phyloP scores from a whole-genome alignment of 2,888 invertebrate species.

The Merodon equestris region DNA sequence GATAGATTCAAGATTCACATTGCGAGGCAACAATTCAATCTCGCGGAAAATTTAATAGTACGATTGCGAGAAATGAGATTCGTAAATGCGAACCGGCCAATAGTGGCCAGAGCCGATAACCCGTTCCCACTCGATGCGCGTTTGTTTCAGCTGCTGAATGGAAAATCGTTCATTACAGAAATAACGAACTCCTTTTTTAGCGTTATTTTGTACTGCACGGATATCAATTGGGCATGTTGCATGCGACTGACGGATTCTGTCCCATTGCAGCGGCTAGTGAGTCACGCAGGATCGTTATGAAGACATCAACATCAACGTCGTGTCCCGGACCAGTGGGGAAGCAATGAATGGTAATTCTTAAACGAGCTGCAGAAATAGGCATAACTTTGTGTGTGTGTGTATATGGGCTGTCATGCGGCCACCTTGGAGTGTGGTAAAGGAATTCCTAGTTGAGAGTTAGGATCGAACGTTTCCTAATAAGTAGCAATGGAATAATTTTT shows the following conservation, averaged over 20 bases:
- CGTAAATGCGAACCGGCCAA: constrained; percentile 48
- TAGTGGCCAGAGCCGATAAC: background rate
- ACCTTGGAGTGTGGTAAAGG: constrained; percentile 64
- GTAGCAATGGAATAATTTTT: constrained; percentile 64
- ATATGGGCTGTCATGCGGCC: constrained; percentile 62
- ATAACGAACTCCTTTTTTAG: constrained; percentile 69
- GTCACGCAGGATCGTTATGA: constrained; percentile 69
- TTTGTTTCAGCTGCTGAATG: constrained; percentile 26
- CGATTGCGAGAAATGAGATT: constrained; percentile 65
- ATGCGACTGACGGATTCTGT: constrained; percentile 68
- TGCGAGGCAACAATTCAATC: constrained; percentile 66
- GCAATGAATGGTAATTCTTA: constrained; percentile 62
- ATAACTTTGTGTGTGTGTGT: background rate
- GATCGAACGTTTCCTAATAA: constrained; percentile 61
- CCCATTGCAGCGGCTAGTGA: constrained; percentile 67
- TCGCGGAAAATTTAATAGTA: constrained; percentile 64
- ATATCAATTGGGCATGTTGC: constrained; percentile 67
- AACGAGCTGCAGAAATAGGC: background rate
- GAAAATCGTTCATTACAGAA: constrained; percentile 68
- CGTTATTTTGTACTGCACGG: constrained; percentile 68
- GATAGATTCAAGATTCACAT: constrained; percentile 49
- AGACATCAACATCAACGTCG: constrained; percentile 40
- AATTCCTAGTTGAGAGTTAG: constrained; percentile 56
- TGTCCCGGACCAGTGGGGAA: background rate
- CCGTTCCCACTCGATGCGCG: background rate